Evolutionary conservation across 2,888 invertebrate genomes (phyloP).

Genomic region (Nymphalis polychloros): DNA sequence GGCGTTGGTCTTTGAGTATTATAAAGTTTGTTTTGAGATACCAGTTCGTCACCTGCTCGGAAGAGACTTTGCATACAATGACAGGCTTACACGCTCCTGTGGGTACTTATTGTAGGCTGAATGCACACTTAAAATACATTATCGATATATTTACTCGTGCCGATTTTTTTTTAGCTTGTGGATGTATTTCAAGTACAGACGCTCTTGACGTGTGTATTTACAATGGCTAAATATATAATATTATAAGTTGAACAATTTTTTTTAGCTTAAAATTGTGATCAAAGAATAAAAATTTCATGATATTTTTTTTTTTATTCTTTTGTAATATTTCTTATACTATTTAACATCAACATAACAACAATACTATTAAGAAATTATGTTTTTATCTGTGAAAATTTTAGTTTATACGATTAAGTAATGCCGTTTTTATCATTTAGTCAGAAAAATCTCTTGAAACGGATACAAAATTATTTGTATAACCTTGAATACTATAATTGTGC

Average conservation of each 20-base stretch:
- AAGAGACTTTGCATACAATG: conserved; percentile 75
- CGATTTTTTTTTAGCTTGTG: conserved; percentile 25
- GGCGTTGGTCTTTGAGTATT: conserved; percentile 11
- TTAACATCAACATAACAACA: too few relatives aligned
- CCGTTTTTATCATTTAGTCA: too few relatives aligned
- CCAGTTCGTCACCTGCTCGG: conserved; percentile 56
- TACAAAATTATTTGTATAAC: too few relatives aligned
- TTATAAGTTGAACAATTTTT: neutral
- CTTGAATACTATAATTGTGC: conserved; percentile 22
- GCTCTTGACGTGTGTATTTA: conserved; percentile 10
- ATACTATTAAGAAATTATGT: too few relatives aligned
- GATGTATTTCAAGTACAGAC: conserved; percentile 3
- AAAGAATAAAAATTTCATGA: too few relatives aligned
- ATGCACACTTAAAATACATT: conserved; percentile 39
- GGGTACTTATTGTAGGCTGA: conserved; percentile 42
- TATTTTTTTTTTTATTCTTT: too few relatives aligned
- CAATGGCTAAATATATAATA: neutral
- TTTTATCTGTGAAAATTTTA: too few relatives aligned
- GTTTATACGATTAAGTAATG: too few relatives aligned
- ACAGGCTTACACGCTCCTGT: conserved; percentile 63
- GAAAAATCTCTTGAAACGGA: too few relatives aligned
- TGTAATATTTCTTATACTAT: too few relatives aligned
- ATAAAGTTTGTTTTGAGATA: conserved; percentile 40
- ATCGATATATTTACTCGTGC: conserved; percentile 25
- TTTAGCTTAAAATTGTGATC: too few relatives aligned